A percentile compares a stretch with the other conserved stretches of the same genome.
phyloP scores from a whole-genome alignment of 2,797 vertebrate species.

The Glossophaga mutica region DNA sequence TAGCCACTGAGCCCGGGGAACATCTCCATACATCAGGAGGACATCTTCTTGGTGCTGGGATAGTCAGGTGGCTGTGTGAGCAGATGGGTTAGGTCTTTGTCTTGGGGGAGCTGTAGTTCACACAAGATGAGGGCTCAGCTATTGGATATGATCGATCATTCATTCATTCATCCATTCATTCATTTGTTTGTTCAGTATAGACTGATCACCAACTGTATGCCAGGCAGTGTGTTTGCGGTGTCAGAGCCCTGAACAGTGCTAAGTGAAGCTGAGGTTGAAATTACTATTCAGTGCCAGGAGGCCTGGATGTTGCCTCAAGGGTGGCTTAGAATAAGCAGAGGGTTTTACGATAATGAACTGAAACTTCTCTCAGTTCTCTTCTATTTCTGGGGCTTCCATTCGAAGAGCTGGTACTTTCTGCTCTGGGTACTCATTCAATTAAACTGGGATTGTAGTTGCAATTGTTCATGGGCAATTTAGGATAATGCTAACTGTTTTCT shows the following conservation, averaged over 20 bases:
- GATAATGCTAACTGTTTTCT: neutral
- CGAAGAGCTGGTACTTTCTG: neutral
- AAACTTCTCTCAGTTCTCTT: neutral
- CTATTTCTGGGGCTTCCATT: neutral
- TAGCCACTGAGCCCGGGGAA: neutral
- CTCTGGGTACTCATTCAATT: neutral
- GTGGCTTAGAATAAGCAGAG: neutral
- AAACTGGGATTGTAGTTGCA: neutral
- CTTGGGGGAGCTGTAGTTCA: neutral
- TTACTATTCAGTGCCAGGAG: neutral
- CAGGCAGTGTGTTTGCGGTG: neutral
- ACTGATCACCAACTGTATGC: neutral
- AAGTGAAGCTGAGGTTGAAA: neutral
- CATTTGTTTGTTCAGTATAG: neutral
- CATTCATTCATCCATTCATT: neutral
- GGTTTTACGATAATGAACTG: neutral
- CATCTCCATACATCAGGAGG: accelerated
- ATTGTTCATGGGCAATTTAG: neutral
- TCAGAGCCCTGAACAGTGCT: neutral
- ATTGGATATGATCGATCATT: neutral
- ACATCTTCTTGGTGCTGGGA: neutral
- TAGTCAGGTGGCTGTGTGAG: neutral
- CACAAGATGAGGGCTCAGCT: neutral
- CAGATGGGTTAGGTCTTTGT: neutral
- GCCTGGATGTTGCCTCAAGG: neutral